phyloP scores from a whole-genome alignment of 1,140 invertebrate genomes.

The Globodera ellingtonae region DNA sequence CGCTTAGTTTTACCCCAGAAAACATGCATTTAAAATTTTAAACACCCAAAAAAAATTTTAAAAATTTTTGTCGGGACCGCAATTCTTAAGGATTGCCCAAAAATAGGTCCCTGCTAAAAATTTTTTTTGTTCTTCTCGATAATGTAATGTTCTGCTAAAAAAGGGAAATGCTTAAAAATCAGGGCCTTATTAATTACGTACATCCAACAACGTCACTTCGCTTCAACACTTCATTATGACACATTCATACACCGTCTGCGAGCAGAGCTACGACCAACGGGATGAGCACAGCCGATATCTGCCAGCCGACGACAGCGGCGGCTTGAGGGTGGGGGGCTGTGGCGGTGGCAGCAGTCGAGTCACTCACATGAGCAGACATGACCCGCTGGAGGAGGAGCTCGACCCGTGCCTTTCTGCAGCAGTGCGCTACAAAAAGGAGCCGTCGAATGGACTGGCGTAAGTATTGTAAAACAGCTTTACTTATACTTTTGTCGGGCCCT shows the following conservation, averaged over 20 bases:
- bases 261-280: background rate
- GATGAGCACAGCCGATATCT: background rate
- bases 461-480: background rate
- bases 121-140: no score
- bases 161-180: no score
- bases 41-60: no score
- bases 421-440: constrained; percentile 23
- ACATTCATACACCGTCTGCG: constrained; percentile 16
- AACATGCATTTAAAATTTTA: no score
- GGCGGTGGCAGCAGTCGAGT: constrained; percentile 7
- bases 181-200: no score
- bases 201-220: no score
- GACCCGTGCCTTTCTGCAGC: constrained; percentile 28
- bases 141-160: no score
- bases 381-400: constrained; percentile 26
- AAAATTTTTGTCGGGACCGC: no score
- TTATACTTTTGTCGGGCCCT: no score
- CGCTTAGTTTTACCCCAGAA: no score
- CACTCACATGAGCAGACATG: constrained; percentile 4
- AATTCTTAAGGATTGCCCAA: no score
- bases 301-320: constrained; percentile 17
- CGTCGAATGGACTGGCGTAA: constrained; percentile 17
- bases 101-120: no score
- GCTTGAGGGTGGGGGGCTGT: background rate
- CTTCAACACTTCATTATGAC: constrained; percentile 5